Percentiles rank a stretch among this genome's conserved stretches.
Evolutionary conservation across 2,797 vertebrate genomes (phyloP).

Genomic region (Ctenopoma multispine): DNA sequence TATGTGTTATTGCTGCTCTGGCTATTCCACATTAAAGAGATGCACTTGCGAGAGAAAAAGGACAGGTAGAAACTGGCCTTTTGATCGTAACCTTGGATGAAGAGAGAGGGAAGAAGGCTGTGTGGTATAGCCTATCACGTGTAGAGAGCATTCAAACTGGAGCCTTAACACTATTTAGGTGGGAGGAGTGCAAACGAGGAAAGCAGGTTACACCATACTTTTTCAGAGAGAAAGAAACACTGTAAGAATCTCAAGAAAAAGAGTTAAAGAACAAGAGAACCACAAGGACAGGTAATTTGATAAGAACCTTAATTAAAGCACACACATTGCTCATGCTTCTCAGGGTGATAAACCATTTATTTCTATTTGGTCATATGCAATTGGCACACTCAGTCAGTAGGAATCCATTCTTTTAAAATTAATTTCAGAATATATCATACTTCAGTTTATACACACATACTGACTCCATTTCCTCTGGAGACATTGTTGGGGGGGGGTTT

Average conservation of each 20-base stretch:
- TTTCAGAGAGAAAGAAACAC: too few species aligned
- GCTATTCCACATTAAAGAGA: constrained; percentile 64
- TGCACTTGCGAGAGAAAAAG: constrained; percentile 58
- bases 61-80: constrained; percentile 60
- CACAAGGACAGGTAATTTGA: neutral
- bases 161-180: constrained; percentile 34
- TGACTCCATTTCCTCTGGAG: constrained; percentile 52
- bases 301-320: neutral
- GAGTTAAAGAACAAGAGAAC: neutral
- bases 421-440: constrained; percentile 56
- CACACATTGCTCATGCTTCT: constrained; percentile 25
- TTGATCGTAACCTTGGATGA: constrained; percentile 71
- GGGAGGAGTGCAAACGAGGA: constrained; percentile 27
- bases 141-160: constrained; percentile 43
- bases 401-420: constrained; percentile 64
- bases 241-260: neutral
- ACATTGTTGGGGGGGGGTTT: constrained; percentile 33
- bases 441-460: constrained; percentile 36
- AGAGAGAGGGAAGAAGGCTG: neutral
- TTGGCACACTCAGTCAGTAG: constrained; percentile 54
- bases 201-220: neutral
- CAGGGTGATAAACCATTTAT: constrained; percentile 36
- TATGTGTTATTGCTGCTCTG: constrained; percentile 36
- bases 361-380: constrained; percentile 59
- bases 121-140: neutral